phyloP scores from a whole-genome alignment of 2,113 vertebrate genomes.

The Ailuropoda melanoleuca region DNA sequence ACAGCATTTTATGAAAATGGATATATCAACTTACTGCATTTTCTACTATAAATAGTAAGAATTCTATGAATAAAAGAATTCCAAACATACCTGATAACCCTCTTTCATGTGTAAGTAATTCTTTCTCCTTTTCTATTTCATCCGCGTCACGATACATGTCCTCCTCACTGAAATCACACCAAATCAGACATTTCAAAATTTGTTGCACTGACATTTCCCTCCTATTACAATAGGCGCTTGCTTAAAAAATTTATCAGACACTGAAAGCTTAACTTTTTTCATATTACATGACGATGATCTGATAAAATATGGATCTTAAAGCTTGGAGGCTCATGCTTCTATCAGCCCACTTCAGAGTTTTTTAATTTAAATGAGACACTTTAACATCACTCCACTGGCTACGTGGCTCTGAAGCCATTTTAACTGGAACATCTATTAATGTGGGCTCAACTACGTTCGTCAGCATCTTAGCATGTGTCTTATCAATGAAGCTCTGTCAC shows the following conservation, averaged over 20 bases:
- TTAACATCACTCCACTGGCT: not conserved
- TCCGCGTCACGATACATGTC: constrained; percentile 87
- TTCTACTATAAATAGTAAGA: not conserved
- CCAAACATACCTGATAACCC: constrained; percentile 80
- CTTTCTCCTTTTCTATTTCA: constrained; percentile 87
- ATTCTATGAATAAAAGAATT: constrained; percentile 43
- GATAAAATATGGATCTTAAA: not conserved
- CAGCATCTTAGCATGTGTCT: not conserved
- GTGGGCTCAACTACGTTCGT: not conserved
- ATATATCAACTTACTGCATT: not conserved
- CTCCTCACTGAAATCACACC: constrained; percentile 84
- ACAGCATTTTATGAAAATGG: not conserved
- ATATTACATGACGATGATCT: not conserved
- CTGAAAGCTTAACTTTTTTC: not conserved
- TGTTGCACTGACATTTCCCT: not conserved
- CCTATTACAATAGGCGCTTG: not conserved
- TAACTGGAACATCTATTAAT: not conserved
- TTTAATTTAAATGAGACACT: not conserved
- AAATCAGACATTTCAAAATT: constrained; percentile 76
- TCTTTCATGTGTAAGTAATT: constrained; percentile 73
- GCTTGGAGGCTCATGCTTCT: not conserved
- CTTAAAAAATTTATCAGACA: not conserved
- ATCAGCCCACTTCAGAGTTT: not conserved
- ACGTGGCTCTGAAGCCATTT: not conserved
- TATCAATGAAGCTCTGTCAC: not conserved